Evolutionary conservation across 2,797 vertebrate species (phyloP), one percentile per base, ranked within the genome.

Genomic region (Clarias platycephalus): DNA sequence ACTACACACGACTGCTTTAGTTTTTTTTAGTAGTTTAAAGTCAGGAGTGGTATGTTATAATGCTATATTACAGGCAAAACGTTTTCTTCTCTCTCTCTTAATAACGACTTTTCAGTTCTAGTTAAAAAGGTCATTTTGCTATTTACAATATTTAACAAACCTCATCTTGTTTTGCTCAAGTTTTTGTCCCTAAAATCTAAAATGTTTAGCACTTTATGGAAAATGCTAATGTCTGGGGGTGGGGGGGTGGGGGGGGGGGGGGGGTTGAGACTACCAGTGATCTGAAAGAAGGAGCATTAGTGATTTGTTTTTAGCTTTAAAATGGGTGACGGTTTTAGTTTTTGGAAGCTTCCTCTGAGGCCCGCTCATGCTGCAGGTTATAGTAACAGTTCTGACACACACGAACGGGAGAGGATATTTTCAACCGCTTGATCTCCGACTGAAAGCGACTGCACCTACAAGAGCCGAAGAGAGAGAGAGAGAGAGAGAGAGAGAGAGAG

Each of bases 351-450:
- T 98, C 98, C 84, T 98, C 97, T 0, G 91, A 91, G 26, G 95
- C 93, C n/a, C 96, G 94, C 91, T 99, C 98, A 0, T 98, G 97
- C 88, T 99, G 98, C 77, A 99, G 95, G 93, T 98, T 99, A 92
- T 97, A 98, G 90, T 96, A 98, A 94, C 98, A 99, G 96, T 98
- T 99, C 94, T 99, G 98, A 94, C 98, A 99, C 79, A 99, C 98
- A 4, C 98, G 95, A 85, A 99, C 98, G 0, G 98, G 98, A 0
- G 98, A 99, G 0, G 98, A 99, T 87, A 99, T 98, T 94, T 99
- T 99, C 93, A 99, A 94, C 16, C 98, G 93, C 60, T 97, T 98
- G 92, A 99, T 99, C 95, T 99, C 98, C 0, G 97, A 99, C 62
- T 99, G 98, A 94, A 99, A 99, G 49, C 98, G 96, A 85, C 98